These are phyloP conservation scores for Campylomormyrus numenius DNA, from an alignment of 2,113 vertebrate genomes.

Conservation along the genomic window DNA sequence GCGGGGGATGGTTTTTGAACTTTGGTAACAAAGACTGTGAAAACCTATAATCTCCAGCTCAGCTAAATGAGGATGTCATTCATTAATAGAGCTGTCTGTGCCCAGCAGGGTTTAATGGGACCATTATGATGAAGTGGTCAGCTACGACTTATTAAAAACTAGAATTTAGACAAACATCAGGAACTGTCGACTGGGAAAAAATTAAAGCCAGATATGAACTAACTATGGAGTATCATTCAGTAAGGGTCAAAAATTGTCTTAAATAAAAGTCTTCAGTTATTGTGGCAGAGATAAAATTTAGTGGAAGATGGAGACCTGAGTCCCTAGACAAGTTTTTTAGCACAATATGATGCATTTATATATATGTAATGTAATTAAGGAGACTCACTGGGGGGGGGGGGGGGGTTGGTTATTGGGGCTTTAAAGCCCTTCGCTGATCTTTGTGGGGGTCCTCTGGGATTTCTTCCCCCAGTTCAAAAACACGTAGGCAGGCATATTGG, in stretches of 20 bases:
- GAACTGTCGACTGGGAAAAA: not conserved
- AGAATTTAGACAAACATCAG: not conserved
- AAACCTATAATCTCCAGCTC: constrained; percentile 5
- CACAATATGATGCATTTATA: not conserved
- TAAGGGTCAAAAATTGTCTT: not conserved
- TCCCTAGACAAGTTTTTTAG: not conserved
- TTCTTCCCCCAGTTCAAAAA: not conserved
- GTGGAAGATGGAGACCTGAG: not conserved
- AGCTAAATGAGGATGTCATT: not conserved
- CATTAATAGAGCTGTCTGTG: not conserved
- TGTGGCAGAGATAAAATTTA: not conserved
- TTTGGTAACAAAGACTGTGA: not conserved
- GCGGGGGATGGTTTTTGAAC: not conserved
- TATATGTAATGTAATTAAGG: not conserved
- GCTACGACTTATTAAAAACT: not conserved
- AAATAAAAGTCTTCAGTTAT: not conserved
- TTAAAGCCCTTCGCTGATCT: not conserved
- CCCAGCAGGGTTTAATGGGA: not conserved
- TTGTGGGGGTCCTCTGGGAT: not conserved
- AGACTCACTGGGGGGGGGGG: not conserved
- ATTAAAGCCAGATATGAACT: not conserved
- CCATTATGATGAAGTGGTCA: not conserved
- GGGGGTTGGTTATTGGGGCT: not conserved
- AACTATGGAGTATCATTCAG: not conserved
- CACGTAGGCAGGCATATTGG: not conserved